phyloP scores from a whole-genome alignment of 2,113 vertebrate genomes.

The human region DNA sequence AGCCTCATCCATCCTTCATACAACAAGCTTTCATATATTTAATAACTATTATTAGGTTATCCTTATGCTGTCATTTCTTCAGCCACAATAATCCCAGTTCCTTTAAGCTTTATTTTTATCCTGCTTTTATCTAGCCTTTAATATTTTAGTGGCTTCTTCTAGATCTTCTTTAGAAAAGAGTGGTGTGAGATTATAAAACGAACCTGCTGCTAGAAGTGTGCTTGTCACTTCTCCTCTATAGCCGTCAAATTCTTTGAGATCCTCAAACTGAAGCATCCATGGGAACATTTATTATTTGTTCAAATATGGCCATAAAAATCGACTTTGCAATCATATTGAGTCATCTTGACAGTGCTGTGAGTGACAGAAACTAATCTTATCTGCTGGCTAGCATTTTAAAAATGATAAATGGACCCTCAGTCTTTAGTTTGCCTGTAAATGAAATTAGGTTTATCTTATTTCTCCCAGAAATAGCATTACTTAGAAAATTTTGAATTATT shows the following conservation, averaged over 20 bases:
- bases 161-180: slow-evolving; percentile 22
- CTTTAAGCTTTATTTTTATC: slow-evolving; percentile 44
- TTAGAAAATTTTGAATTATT: slow-evolving; percentile 72
- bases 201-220: neutral
- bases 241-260: slow-evolving; percentile 60
- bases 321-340: slow-evolving; percentile 73
- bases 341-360: slow-evolving; percentile 71
- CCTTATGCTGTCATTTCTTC: slow-evolving; percentile 4
- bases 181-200: slow-evolving; percentile 22
- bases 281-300: slow-evolving; percentile 72
- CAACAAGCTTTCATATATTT: slow-evolving; percentile 23
- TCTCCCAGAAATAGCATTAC: slow-evolving; percentile 71
- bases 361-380: slow-evolving; percentile 76
- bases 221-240: neutral
- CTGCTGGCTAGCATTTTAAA: slow-evolving; percentile 69
- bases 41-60: slow-evolving; percentile 53
- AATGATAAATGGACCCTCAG: slow-evolving; percentile 74
- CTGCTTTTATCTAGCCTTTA: slow-evolving; percentile 8
- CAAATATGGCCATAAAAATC: slow-evolving; percentile 73
- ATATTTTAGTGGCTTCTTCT: slow-evolving; percentile 41
- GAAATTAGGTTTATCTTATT: slow-evolving; percentile 78
- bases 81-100: neutral
- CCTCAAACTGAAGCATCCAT: slow-evolving; percentile 31
- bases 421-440: slow-evolving; percentile 75
- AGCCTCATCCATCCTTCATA: neutral